Evolutionary conservation across 2,797 vertebrate species (phyloP), one percentile per base, ranked within the genome.

Genomic region (Phoebastria nigripes): DNA sequence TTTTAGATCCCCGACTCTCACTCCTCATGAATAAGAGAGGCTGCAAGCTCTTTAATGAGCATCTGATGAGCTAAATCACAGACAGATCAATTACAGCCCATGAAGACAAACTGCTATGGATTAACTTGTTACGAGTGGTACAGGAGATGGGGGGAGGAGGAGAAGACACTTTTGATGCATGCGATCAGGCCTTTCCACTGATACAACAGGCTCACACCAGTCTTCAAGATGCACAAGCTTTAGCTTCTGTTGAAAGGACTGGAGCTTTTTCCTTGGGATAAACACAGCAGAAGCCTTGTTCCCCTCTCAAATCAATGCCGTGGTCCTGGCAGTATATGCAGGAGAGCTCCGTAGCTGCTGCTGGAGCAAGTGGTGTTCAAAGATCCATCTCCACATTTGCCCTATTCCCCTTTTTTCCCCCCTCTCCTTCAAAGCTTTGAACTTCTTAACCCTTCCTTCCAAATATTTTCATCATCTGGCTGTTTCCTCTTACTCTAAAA

Each of bases 21-120:
- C 31, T 87, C 71, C 81, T 93, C 89, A 91, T 89, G 78, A 95
- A 91, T 92, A 95, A 95, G 77, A 95, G 90, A 87, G 65, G 69
- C 69, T 70, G 79, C 71, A 91, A 88, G 88, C 87, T 94, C 89
- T 88, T 92, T 97, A 96, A 94, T 62, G 90, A 96, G 92, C 63
- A 85, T 85, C 87, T 96, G 93, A 96, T 96, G 94, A 96, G 89
- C 96, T 96, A 92, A 92, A 92, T 93, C 94, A 95, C 83, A 91
- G 84, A 89, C 61, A 95, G 81, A 95, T 95, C 92, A 96, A 89
- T 95, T 96, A 92, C 44, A 92, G 92, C 25, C 87, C 59, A 28
- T 69, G 69, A 96, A 93, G 94, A 96, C 92, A 92, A 94, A 96
- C 54, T 72, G 69, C 65, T 78, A 47, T 26, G 56, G 89, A 95